These are phyloP conservation scores for Pterophyllum scalare DNA, from an alignment of 2,113 vertebrate genomes.

Conservation along the genomic window DNA sequence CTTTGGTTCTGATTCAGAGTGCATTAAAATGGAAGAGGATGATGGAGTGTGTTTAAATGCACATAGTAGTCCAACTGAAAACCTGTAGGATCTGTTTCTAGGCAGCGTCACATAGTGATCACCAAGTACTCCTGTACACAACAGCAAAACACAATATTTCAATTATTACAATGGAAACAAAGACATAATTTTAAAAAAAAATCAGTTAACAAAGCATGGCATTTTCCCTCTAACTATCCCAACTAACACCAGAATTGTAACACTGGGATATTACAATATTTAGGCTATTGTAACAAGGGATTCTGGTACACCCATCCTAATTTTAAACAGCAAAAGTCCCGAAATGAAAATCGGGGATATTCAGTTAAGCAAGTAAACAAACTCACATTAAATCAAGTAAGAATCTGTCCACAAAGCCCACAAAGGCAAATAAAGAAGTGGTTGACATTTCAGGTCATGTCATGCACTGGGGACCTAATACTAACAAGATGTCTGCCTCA, in stretches of 20 bases:
- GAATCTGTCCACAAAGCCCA: background rate
- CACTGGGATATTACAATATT: conserved; percentile 34
- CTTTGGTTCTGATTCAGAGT: conserved; percentile 73
- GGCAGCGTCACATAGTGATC: conserved; percentile 36
- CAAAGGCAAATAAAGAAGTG: conserved; percentile 19
- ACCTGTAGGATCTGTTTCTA: conserved; percentile 25
- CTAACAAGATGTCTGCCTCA: conserved; percentile 33
- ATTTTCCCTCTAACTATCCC: conserved; percentile 3
- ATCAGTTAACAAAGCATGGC: conserved; percentile 18
- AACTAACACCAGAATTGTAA: conserved; percentile 26
- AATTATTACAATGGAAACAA: conserved; percentile 34
- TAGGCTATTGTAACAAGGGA: conserved; percentile 30
- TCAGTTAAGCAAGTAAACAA: conserved; percentile 43
- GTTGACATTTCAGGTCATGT: conserved; percentile 40
- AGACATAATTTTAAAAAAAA: background rate
- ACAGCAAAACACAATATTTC: conserved; percentile 33
- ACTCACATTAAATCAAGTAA: conserved; percentile 35
- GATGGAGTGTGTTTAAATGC: conserved; percentile 46
- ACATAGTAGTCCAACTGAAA: conserved; percentile 49
- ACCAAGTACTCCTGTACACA: conserved; percentile 24
- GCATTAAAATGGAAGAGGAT: conserved; percentile 67
- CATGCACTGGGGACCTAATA: conserved; percentile 35
- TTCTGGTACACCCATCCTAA: conserved; percentile 23
- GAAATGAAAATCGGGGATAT: background rate
- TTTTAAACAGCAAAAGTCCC: conserved; percentile 19